phyloP scores from a whole-genome alignment of 1,140 invertebrate genomes.

The Brachionus manjavacas region DNA sequence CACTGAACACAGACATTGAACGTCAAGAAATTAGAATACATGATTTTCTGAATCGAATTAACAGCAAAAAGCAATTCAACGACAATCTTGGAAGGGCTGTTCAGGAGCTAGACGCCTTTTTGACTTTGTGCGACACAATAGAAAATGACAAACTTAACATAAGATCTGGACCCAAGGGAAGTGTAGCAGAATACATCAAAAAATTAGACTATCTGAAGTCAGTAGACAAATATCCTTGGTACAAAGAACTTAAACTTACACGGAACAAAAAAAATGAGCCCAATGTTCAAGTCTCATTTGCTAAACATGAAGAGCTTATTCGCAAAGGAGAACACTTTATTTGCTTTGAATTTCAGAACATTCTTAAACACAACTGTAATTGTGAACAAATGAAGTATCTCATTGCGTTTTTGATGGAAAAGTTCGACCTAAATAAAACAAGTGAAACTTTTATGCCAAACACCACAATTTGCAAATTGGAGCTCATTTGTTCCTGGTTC shows the following conservation, averaged over 20 bases:
- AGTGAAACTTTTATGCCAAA: not conserved
- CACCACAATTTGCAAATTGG: not conserved
- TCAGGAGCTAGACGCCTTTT: not conserved
- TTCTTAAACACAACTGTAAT: constrained; percentile 3
- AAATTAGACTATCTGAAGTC: not conserved
- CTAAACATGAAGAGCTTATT: not conserved
- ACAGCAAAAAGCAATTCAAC: not conserved
- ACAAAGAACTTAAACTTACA: not conserved
- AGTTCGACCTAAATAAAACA: not conserved
- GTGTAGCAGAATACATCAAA: not conserved
- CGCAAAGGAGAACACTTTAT: constrained; percentile 3
- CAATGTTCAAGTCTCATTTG: not conserved
- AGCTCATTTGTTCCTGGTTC: constrained; percentile 27
- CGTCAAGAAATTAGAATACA: not conserved
- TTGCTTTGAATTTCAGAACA: constrained; percentile 12
- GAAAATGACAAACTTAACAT: not conserved
- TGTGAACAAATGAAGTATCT: constrained; percentile 9
- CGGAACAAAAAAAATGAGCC: not conserved
- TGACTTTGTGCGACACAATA: not conserved
- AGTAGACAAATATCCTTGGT: constrained; percentile 20
- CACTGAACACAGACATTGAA: not conserved
- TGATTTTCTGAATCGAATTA: not conserved
- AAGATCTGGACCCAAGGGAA: not conserved
- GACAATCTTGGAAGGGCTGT: not conserved
- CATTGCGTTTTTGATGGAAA: not conserved